These are phyloP conservation scores for Arenaria interpres DNA, from an alignment of 2,113 vertebrate genomes.

Conservation along the genomic window DNA sequence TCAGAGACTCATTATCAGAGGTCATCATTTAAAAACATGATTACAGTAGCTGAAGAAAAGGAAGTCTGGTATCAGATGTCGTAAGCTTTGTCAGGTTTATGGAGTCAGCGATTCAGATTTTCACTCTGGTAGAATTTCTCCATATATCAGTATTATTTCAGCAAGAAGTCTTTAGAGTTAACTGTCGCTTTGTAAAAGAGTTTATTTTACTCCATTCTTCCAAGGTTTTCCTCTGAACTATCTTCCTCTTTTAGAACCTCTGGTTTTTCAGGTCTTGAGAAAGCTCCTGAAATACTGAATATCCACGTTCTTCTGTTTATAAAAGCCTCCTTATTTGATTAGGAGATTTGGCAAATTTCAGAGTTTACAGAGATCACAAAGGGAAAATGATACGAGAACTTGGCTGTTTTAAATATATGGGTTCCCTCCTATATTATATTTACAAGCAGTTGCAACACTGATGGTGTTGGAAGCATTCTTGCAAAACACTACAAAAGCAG, in stretches of 20 bases:
- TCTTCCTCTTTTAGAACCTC: neutral
- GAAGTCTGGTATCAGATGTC: neutral
- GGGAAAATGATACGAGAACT: neutral
- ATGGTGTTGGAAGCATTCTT: neutral
- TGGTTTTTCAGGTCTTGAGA: neutral
- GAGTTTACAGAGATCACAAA: neutral
- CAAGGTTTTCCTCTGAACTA: neutral
- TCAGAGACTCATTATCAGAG: constrained; percentile 15
- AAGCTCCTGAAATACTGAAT: neutral
- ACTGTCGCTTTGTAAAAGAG: neutral
- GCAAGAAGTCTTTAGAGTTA: neutral
- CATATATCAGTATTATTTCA: neutral
- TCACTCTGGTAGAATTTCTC: neutral
- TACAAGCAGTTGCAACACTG: neutral
- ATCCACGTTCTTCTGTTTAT: neutral
- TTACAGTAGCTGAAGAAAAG: constrained; percentile 22
- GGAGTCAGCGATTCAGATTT: neutral
- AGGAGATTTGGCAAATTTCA: neutral
- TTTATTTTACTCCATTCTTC: neutral
- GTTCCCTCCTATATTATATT: neutral
- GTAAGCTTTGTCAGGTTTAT: neutral
- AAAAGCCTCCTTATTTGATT: neutral
- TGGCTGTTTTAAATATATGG: neutral
- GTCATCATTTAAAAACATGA: constrained; percentile 27
- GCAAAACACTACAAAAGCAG: neutral